phyloP scores from a whole-genome alignment of 2,113 vertebrate genomes.

The Neopipo cinnamomea region DNA sequence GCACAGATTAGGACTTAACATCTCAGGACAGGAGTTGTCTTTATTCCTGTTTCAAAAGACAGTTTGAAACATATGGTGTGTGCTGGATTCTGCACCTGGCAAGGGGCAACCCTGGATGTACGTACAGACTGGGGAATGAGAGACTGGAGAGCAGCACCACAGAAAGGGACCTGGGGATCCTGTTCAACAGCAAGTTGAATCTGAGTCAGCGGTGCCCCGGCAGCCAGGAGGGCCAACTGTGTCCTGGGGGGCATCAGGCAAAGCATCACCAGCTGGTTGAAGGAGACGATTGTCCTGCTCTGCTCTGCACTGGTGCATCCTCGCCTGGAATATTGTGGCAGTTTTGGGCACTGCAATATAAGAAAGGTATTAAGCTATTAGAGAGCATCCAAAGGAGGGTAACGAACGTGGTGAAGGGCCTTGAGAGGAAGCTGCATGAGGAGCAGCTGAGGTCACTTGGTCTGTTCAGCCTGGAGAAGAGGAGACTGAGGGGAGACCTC shows the following conservation, averaged over 20 bases:
- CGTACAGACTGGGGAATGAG: not conserved
- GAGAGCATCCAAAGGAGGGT: not conserved
- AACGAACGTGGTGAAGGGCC: not conserved
- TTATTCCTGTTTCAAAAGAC: not conserved
- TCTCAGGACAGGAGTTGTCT: not conserved
- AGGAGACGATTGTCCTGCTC: not conserved
- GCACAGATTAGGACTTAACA: not conserved
- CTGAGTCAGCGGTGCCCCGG: not conserved
- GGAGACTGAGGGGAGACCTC: not conserved
- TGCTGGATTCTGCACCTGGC: not conserved
- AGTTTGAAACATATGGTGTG: not conserved
- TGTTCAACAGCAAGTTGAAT: rapidly evolving
- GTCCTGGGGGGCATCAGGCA: not conserved
- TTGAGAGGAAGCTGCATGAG: rapidly evolving
- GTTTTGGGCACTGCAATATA: not conserved
- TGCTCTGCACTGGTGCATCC: rapidly evolving
- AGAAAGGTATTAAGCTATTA: not conserved
- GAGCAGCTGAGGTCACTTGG: not conserved
- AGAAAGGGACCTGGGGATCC: not conserved
- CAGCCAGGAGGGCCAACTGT: not conserved
- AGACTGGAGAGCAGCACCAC: rapidly evolving
- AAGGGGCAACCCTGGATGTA: not conserved
- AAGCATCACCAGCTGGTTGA: rapidly evolving
- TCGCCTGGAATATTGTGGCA: rapidly evolving
- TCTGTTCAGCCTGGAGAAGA: not conserved